Base-by-base conservation (phyloP, 2,888 invertebrate species). In the Rutpela maculata region DNA sequence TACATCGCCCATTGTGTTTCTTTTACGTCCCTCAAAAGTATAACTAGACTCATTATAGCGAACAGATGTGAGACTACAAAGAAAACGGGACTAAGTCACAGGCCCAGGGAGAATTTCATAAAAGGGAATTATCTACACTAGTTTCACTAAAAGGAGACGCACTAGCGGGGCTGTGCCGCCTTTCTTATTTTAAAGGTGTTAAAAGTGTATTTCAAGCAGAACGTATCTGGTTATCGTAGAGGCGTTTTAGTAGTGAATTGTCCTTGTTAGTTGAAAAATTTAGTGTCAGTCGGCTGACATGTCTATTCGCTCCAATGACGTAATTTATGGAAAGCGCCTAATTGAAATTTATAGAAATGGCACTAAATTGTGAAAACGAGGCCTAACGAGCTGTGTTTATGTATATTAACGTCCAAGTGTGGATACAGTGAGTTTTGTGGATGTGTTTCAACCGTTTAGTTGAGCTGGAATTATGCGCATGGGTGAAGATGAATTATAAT, bases 11-110 rank as follows among this genome's bases (percentile, higher is more conserved):
- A 75, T 80, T 76, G 78, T 80, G 76, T 71, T 80, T 75, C 74
- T 69, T 77, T 75, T 74, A 43, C 74, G 72, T 78, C 78, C 77
- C 80, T 77, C 78, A 68, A 78, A 76, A 77, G 80, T 76, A 74
- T 80, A 80, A 80, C 80, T 80, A 78, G 80, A 56, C 78, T 80
- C 80, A 80, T 80, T 80, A 80, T 67, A 62, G 65, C 78, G 77
- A 67, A 77, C 80, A 80, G 80, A 80, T 80, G 80, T 76, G 78
- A 68, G 76, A 74, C 50, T 69, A 80, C 77, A 80, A 78, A 78
- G 78, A 77, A 77, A 75, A 76, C 74, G 60, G 69, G 59, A 17
- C 70, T 35, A 19, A 68, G 68, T 68, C 68, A 56, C 56, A 18
- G 35, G 38, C 26, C 26, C 56, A 26, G 31, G 56, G n/a, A 35